These are phyloP conservation scores for Drosophila micromelanica DNA, from an alignment of 1,140 invertebrate genomes.

Conservation along the genomic window DNA sequence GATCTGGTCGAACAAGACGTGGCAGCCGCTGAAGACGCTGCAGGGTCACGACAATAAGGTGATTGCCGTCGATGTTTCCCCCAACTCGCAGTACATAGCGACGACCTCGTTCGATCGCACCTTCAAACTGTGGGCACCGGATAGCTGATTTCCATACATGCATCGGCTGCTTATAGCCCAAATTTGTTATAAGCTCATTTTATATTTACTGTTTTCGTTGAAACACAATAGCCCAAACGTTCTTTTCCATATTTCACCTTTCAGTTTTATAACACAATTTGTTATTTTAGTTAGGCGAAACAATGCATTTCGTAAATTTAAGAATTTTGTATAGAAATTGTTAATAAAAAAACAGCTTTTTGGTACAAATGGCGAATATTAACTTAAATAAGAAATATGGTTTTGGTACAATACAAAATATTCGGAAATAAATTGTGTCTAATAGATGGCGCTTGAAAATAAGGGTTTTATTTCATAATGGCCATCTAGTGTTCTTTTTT, in stretches of 20 bases:
- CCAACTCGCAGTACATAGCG: constrained; percentile 95
- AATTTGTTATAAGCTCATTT: constrained; percentile 42
- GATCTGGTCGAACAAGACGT: constrained; percentile 98
- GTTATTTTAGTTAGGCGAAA: constrained; percentile 77
- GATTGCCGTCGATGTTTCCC: constrained; percentile 95
- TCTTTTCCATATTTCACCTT: constrained; percentile 50
- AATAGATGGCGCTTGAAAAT: neutral
- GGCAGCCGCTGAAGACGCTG: constrained; percentile 97
- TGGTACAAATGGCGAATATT: constrained; percentile 52
- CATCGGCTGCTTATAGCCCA: constrained; percentile 33
- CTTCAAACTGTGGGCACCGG: constrained; percentile 98
- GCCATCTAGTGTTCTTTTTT: neutral
- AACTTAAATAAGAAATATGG: too few relatives aligned
- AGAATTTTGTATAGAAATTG: constrained; percentile 79
- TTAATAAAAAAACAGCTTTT: constrained; percentile 73
- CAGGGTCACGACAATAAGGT: constrained; percentile 98
- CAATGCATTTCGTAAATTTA: constrained; percentile 69
- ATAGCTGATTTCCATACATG: constrained; percentile 84
- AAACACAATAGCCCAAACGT: constrained; percentile 71
- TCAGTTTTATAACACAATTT: constrained; percentile 72
- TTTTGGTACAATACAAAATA: neutral
- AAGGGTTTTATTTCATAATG: neutral
- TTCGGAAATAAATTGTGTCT: neutral
- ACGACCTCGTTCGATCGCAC: constrained; percentile 98
- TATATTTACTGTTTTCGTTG: constrained; percentile 63